Evolutionary conservation across 2,113 vertebrate species (phyloP).

Genomic region (Ceyx cyanopectus): DNA sequence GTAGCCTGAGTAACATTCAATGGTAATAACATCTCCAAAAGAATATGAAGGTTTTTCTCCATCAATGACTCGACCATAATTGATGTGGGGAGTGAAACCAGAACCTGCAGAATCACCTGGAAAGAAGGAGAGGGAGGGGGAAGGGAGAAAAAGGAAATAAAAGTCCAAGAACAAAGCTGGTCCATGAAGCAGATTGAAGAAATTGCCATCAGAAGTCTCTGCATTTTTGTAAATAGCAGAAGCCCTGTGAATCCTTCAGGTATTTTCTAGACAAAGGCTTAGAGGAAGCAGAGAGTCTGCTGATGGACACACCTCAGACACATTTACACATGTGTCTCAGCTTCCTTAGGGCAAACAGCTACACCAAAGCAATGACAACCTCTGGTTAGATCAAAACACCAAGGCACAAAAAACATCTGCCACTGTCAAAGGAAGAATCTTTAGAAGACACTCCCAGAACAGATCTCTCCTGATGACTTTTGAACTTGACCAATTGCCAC

Average conservation of each 20-base stretch:
- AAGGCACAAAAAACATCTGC: neutral
- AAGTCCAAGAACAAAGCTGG: neutral
- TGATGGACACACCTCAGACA: neutral
- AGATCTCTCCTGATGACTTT: neutral
- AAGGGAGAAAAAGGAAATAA: neutral
- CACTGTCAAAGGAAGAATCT: neutral
- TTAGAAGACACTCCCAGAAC: neutral
- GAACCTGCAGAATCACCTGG: neutral
- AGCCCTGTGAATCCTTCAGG: neutral
- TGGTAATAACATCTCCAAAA: neutral
- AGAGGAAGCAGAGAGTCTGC: neutral
- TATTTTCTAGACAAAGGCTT: neutral
- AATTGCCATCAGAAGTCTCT: neutral
- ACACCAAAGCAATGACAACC: neutral
- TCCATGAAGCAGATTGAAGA: neutral
- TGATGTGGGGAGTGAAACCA: neutral
- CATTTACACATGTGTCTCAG: neutral
- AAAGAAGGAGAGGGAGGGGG: rapidly evolving
- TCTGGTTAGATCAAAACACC: neutral
- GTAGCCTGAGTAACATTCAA: slow-evolving; percentile 24
- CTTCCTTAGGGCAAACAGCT: neutral
- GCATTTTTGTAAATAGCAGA: neutral
- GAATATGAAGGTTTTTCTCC: slow-evolving; percentile 1
- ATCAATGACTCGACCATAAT: neutral
- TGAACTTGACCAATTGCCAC: neutral